Conservation (phyloP, 1,140 invertebrate genomes). For the Limonius californicus region DNA sequence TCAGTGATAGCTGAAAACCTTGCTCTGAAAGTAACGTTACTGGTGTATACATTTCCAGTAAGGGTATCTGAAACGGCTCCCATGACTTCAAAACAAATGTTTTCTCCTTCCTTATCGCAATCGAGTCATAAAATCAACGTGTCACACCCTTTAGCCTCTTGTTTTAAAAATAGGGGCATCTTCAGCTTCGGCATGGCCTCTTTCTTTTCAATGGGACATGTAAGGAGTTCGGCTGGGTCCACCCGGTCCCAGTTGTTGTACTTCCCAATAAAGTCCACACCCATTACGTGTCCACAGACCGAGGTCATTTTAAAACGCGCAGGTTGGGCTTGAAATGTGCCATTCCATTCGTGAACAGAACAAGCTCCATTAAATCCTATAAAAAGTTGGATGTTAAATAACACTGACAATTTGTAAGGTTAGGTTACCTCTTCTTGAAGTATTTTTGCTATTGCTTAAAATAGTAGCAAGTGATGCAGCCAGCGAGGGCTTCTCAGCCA, state of each 20-base stretch:
- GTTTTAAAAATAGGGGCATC: conserved; percentile 86
- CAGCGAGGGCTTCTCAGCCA: conserved; percentile 98
- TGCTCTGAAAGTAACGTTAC: conserved; percentile 72
- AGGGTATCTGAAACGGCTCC: conserved; percentile 61
- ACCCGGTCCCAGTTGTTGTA: conserved; percentile 99
- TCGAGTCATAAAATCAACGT: conserved; percentile 96
- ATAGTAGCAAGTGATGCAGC: conserved; percentile 93
- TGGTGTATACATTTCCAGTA: conserved; percentile 57
- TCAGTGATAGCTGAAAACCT: conserved; percentile 98
- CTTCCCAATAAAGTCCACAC: conserved; percentile 90
- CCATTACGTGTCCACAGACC: conserved; percentile 98
- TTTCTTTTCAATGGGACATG: conserved; percentile 91
- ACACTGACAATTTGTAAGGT: no score
- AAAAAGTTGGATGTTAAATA: no score
- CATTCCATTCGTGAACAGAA: conserved; percentile 90
- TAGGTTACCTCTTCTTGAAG: conserved; percentile 86
- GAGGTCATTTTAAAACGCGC: conserved; percentile 94
- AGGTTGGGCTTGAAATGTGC: conserved; percentile 68
- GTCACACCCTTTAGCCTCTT: conserved; percentile 84
- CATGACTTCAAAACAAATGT: conserved; percentile 98
- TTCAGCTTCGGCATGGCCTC: conserved; percentile 92
- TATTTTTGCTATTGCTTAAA: conserved; percentile 82
- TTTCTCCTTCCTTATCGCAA: conserved; percentile 99
- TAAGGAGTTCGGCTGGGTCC: conserved; percentile 94
- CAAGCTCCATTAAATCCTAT: conserved; percentile 86